Evolutionary conservation across 2,797 vertebrate genomes (phyloP).

Genomic region (Hemitrygon akajei): DNA sequence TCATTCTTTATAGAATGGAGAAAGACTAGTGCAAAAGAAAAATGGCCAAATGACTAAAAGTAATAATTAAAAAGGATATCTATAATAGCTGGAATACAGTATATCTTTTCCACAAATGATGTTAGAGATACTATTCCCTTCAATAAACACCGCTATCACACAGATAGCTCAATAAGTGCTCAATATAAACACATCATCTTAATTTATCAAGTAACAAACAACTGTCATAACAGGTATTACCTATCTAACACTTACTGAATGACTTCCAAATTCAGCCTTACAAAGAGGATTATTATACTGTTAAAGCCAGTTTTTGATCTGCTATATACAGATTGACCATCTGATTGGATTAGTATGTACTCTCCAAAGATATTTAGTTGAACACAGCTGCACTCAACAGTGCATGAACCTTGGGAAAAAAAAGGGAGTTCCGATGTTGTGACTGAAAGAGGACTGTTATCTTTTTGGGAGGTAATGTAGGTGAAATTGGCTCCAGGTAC

Average conservation of each 20-base stretch:
- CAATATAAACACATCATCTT: background rate
- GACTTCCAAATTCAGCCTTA: background rate
- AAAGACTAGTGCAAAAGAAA: background rate
- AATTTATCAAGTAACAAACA: background rate
- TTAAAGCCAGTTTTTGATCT: background rate
- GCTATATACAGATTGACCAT: background rate
- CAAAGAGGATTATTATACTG: slow-evolving; percentile 1
- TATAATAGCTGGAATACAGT: background rate
- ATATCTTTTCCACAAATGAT: background rate
- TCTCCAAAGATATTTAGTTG: background rate
- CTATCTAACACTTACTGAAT: background rate
- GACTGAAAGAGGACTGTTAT: background rate
- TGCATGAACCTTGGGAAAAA: background rate
- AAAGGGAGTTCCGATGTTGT: background rate
- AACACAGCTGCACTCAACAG: background rate
- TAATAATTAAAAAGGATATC: background rate
- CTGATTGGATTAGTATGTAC: background rate
- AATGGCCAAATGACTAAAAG: background rate
- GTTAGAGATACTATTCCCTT: background rate
- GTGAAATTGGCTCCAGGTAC: background rate
- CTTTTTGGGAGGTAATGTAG: background rate
- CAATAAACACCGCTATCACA: background rate
- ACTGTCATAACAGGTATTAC: background rate
- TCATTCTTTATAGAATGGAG: background rate
- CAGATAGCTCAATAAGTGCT: background rate